Percentiles rank a stretch among this genome's conserved stretches.
These are phyloP conservation scores for Penaeus monodon DNA, from an alignment of 2,888 invertebrate species.

Conservation along the genomic window DNA sequence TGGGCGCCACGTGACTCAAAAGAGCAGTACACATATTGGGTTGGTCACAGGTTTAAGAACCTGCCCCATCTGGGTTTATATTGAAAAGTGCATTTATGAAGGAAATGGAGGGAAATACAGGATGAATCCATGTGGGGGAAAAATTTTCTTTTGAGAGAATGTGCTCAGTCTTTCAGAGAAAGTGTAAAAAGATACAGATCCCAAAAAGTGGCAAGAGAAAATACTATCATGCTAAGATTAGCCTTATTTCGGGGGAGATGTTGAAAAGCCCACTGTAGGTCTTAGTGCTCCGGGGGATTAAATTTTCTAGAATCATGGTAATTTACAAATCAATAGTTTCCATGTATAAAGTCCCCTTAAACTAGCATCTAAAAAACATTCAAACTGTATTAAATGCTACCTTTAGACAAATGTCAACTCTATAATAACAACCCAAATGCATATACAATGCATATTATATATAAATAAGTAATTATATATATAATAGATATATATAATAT, in stretches of 20 bases:
- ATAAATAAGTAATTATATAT: no score
- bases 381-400: no score
- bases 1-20: constrained; percentile 12
- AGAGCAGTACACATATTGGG: constrained; percentile 17
- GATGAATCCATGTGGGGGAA: neutral
- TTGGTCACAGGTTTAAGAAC: constrained; percentile 20
- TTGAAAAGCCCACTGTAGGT: constrained; percentile 3
- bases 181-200: constrained; percentile 7
- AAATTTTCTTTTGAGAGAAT: neutral
- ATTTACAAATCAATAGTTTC: neutral
- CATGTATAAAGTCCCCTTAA: no score
- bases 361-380: no score
- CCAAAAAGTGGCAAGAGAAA: neutral
- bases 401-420: no score
- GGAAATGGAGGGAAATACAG: constrained; percentile 10
- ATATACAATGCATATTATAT: no score
- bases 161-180: constrained; percentile 26
- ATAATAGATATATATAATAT: no score
- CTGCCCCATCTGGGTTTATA: constrained; percentile 10
- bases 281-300: neutral
- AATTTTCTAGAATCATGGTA: neutral
- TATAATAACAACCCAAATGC: no score
- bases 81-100: constrained; percentile 19
- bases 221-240: constrained; percentile 4
- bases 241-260: neutral